Conservation (phyloP, 1,140 invertebrate genomes). For the Melipona quadrifasciata region DNA sequence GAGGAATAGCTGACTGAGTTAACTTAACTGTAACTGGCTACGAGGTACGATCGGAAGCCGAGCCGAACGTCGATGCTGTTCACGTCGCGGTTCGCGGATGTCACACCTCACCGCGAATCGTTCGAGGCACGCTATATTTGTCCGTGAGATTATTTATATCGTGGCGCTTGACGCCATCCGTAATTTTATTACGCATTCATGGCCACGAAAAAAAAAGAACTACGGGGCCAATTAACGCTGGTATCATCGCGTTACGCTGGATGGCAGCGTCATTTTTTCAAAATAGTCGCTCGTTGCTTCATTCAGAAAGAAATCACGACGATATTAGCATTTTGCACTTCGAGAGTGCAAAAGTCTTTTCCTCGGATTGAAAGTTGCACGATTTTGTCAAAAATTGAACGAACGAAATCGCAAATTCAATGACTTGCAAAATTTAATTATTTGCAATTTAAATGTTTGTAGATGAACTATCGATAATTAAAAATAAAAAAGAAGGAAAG, state of each 20-base stretch:
- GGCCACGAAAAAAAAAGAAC: not conserved
- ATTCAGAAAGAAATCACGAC: not conserved
- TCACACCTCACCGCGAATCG: conserved; percentile 40
- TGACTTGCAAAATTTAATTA: not conserved
- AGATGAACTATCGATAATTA: not conserved
- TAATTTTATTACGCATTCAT: conserved; percentile 23
- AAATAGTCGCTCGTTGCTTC: not conserved
- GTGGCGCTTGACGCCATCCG: conserved; percentile 23
- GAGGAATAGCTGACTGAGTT: conserved; percentile 13
- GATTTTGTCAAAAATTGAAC: no score
- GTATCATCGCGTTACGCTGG: not conserved
- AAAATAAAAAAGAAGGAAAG: not conserved
- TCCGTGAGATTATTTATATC: conserved; percentile 48
- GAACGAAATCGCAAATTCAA: no score
- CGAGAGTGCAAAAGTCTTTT: no score
- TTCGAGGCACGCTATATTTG: conserved; percentile 32
- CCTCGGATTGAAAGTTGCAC: no score
- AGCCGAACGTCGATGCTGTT: conserved; percentile 24
- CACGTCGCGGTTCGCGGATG: conserved; percentile 48
- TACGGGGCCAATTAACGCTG: not conserved
- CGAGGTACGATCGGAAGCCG: conserved; percentile 24
- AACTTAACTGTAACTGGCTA: conserved; percentile 10
- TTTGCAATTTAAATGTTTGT: not conserved
- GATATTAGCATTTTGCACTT: not conserved
- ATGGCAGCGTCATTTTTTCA: not conserved